Evolutionary conservation across 37 sponge, comb jelly and placozoan species (phyloP).

Genomic region (Sycon ciliatum): DNA sequence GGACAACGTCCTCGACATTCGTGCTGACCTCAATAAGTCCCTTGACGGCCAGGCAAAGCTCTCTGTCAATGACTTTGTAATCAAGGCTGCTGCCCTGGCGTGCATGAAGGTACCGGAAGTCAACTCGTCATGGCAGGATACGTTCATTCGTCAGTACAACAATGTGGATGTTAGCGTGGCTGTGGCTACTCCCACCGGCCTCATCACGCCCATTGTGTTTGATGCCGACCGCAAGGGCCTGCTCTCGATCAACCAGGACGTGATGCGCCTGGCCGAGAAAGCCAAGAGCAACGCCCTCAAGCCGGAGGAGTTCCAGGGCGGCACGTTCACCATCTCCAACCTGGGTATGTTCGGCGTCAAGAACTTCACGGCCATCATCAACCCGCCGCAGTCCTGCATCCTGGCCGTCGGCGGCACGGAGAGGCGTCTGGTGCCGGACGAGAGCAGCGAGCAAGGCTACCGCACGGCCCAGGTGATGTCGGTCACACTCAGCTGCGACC

Average conservation of each 20-base stretch:
- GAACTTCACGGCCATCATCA: constrained; percentile 82
- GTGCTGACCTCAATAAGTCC: constrained; percentile 42
- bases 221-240: constrained; percentile 84
- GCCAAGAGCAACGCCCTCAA: constrained; percentile 64
- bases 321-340: constrained; percentile 93
- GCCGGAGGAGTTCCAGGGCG: constrained; percentile 88
- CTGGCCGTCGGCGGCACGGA: constrained; percentile 91
- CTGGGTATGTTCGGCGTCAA: constrained; percentile 81
- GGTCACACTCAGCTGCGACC: constrained; percentile 95
- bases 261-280: constrained; percentile 59
- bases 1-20: constrained; percentile 44
- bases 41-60: constrained; percentile 54
- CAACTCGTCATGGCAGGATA: constrained; percentile 85
- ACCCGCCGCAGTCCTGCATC: constrained; percentile 90
- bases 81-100: constrained; percentile 82
- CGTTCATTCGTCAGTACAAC: constrained; percentile 61
- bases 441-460: constrained; percentile 41
- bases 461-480: constrained; percentile 59
- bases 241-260: constrained; percentile 55
- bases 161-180: constrained; percentile 88
- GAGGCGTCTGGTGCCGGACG: constrained; percentile 64
- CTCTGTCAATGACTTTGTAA: constrained; percentile 83
- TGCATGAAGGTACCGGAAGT: constrained; percentile 74
- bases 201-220: constrained; percentile 92
- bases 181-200: constrained; percentile 83